Conservation (phyloP, 2,888 invertebrate species). For the Aelia acuminata region DNA sequence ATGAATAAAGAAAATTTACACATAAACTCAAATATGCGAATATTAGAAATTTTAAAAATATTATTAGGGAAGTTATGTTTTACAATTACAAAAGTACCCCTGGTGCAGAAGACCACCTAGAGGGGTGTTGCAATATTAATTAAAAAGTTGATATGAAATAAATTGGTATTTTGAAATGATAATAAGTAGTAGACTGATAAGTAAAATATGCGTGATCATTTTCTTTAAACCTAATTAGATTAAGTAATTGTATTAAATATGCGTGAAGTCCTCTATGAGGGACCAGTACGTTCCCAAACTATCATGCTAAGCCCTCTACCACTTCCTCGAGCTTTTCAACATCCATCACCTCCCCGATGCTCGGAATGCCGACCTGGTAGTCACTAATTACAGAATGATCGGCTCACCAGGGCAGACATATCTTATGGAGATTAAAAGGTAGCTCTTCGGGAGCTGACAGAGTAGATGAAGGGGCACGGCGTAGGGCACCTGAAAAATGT, state of each 20-base stretch:
- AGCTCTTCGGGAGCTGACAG: conserved; percentile 40
- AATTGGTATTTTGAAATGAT: no score
- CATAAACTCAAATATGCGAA: no score
- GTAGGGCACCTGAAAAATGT: conserved; percentile 58
- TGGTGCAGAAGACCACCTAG: no score
- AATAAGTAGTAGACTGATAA: no score
- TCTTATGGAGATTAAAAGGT: conserved; percentile 36
- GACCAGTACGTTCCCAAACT: background rate
- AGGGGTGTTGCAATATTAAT: no score
- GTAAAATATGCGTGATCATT: no score
- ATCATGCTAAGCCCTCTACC: background rate
- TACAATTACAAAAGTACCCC: no score
- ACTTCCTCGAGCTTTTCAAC: background rate
- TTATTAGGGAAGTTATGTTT: no score
- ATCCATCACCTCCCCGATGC: conserved; percentile 29
- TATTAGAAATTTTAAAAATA: no score
- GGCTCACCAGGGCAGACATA: conserved; percentile 35
- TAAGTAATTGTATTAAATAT: background rate
- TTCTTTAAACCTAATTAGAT: background rate
- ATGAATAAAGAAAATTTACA: no score
- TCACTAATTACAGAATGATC: conserved; percentile 41
- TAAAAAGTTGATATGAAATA: no score
- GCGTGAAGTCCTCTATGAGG: background rate
- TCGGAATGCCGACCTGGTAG: conserved; percentile 23
- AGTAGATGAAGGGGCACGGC: conserved; percentile 15